Conservation (phyloP, 2,888 invertebrate species). For the Acholoe squamosa region DNA sequence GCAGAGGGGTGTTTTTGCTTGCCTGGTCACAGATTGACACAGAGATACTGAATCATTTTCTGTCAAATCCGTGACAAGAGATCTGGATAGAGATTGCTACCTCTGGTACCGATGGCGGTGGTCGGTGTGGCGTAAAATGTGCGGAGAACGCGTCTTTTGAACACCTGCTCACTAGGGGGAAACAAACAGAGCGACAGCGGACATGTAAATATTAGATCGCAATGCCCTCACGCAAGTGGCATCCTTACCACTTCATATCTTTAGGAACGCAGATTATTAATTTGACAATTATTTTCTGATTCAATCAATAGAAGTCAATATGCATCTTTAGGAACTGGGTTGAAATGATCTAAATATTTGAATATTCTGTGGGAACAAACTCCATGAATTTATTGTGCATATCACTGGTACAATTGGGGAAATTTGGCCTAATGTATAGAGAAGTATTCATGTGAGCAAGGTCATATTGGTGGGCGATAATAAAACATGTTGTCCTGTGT, state of each 20-base stretch:
- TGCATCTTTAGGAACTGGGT: too few species aligned
- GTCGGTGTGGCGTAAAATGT: slow-evolving; percentile 58
- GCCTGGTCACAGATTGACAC: too few species aligned
- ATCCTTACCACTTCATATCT: slow-evolving; percentile 1
- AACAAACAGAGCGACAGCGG: slow-evolving; percentile 58
- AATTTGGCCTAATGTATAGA: background rate
- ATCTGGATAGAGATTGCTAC: too few species aligned
- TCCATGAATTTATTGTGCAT: background rate
- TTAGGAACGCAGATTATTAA: background rate
- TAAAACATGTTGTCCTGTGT: background rate
- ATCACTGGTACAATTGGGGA: too few species aligned
- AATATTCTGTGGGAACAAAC: background rate
- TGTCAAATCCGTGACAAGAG: too few species aligned
- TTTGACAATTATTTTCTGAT: too few species aligned
- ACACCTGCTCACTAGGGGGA: slow-evolving; percentile 51
- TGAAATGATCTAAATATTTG: too few species aligned
- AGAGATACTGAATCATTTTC: too few species aligned
- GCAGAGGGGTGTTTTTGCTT: too few species aligned
- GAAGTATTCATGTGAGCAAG: background rate
- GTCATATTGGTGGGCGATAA: slow-evolving; percentile 3
- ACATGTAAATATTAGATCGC: slow-evolving; percentile 55
- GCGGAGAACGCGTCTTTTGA: slow-evolving; percentile 22
- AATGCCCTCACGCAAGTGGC: background rate
- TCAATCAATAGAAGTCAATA: too few species aligned
- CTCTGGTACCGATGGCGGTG: background rate